phyloP scores from a whole-genome alignment of 2,888 invertebrate genomes.

The Eupithecia exiguata region DNA sequence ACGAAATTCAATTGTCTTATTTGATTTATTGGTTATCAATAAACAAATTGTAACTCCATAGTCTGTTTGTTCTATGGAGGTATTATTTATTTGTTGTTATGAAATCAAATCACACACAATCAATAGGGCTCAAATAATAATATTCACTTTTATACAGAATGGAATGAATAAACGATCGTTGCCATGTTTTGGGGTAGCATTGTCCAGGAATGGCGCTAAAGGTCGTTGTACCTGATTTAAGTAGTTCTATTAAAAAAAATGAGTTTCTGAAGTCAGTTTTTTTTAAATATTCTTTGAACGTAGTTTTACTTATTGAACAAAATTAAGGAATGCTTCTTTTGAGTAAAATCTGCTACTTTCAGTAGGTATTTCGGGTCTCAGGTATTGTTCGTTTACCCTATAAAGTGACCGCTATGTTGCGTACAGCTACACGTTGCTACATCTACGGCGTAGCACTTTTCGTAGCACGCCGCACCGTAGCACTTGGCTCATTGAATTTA shows the following conservation, averaged over 20 bases:
- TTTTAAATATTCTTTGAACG: not conserved
- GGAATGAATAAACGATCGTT: not conserved
- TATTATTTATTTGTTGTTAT: constrained; percentile 58
- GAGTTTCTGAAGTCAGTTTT: not conserved
- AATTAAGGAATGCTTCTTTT: not conserved
- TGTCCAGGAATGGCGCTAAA: not conserved
- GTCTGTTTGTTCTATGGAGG: constrained; percentile 50
- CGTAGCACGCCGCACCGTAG: constrained; percentile 39
- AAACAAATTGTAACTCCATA: constrained; percentile 32
- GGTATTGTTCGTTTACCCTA: not conserved
- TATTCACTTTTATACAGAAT: not conserved
- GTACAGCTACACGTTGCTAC: not conserved
- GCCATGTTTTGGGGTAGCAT: not conserved
- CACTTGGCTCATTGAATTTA: not conserved
- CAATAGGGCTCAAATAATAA: not conserved
- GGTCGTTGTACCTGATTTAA: not conserved
- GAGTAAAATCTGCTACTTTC: not conserved
- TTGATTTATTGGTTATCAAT: constrained; percentile 31
- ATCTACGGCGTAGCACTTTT: constrained; percentile 12
- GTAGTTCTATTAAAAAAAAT: not conserved
- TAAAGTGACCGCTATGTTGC: not conserved
- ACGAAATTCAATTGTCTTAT: constrained; percentile 29
- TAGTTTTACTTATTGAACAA: not conserved
- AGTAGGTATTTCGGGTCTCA: not conserved
- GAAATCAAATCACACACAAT: not conserved